phyloP scores from a whole-genome alignment of 2,888 invertebrate species.

The Bedellia somnulentella region DNA sequence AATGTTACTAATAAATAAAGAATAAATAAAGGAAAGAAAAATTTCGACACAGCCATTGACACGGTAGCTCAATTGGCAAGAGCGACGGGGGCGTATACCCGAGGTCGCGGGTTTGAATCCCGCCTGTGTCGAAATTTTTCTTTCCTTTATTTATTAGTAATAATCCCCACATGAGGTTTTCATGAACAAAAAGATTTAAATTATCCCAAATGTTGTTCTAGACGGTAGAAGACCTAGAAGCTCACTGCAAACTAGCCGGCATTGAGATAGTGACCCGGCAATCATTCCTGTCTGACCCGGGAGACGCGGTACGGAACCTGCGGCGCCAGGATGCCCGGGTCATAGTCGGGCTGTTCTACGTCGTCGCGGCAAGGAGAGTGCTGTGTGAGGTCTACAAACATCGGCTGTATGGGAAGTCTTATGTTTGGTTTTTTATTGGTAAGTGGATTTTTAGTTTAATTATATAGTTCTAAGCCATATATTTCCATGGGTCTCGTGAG shows the following conservation, averaged over 20 bases:
- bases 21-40: too few relatives aligned
- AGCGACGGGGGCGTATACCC: too few relatives aligned
- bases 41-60: too few relatives aligned
- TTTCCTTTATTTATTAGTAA: too few relatives aligned
- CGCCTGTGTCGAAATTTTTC: too few relatives aligned
- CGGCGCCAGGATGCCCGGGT: conserved; percentile 95
- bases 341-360: conserved; percentile 98
- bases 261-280: conserved; percentile 97
- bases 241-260: conserved; percentile 85
- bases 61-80: too few relatives aligned
- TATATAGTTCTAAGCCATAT: conserved; percentile 2
- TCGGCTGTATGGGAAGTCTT: conserved; percentile 89
- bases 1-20: too few relatives aligned
- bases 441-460: conserved; percentile 31
- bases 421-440: conserved; percentile 99
- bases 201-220: too few relatives aligned
- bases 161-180: too few relatives aligned
- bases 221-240: conserved; percentile 97
- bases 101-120: too few relatives aligned
- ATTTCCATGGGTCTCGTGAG: too few relatives aligned
- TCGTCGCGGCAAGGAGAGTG: conserved; percentile 93
- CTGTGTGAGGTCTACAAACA: conserved; percentile 96
- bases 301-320: conserved; percentile 93
- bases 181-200: too few relatives aligned
- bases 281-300: conserved; percentile 95